Base-by-base conservation (phyloP, 2,113 vertebrate species). In the Platanista minor region DNA sequence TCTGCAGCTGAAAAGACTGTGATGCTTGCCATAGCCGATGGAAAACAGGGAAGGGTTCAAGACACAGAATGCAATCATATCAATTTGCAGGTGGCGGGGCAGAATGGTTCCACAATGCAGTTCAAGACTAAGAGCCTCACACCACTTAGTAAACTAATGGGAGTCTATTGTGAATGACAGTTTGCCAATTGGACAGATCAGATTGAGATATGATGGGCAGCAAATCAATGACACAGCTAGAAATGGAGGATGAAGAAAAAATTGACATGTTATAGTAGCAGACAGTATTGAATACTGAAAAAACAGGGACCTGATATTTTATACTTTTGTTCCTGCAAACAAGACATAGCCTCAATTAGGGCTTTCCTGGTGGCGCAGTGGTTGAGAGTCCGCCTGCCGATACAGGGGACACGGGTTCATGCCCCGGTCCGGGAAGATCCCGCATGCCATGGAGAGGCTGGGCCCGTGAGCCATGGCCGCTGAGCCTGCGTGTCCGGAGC, bases 61-160 rank as follows among this genome's bases (percentile, higher is more conserved):
- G 97, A 99, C 98, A 2, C 98, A 99, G 98, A 99, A 99, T 99
- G 99, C 36, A 98, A 99, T 98, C 98, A 99, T 98, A 99, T 99
- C 98, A 99, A 99, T 98, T 98, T 99, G 97, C 99, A 99, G 98
- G 99, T 99, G 96, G 98, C 99, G 54, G 98, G 99, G 43, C 99
- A 99, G 98, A 99, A 99, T 96, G 99, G 99, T 96, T 99, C 99
- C 49, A 99, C 98, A 95, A 99, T 99, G 96, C 99, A 99, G 96
- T 99, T 99, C 98, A 99, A 99, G 98, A 99, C 99, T 96, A 99
- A 99, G 97, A 99, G 99, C 97, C 98, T 99, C 94, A 99, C 5
- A 12, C 25, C 54, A 43, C 41, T 80, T 89, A 77, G 92, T 43
- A 91, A 93, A 89, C 41, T 57, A 87, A 81, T 36, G 33, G 57